Conservation (phyloP, 2,113 vertebrate species). For the Myrmophylax atrothorax region DNA sequence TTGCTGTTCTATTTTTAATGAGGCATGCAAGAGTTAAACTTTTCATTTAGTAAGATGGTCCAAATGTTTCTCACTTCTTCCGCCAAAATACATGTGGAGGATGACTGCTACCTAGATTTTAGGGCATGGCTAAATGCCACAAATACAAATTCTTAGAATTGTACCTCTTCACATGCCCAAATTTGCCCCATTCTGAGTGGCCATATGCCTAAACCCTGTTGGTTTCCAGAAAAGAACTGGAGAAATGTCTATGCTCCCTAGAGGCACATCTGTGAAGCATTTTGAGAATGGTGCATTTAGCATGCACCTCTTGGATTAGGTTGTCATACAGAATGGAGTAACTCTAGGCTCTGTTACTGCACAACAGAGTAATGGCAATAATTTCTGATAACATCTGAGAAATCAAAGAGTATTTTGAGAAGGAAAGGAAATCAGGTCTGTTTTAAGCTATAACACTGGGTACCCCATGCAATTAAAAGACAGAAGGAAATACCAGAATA, state of each 20-base stretch:
- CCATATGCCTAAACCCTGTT: not conserved
- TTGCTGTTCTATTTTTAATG: not conserved
- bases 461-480: not conserved
- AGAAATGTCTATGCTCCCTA: not conserved
- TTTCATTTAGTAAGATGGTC: not conserved
- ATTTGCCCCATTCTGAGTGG: not conserved
- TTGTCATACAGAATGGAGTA: conserved; percentile 8
- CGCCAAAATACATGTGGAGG: not conserved
- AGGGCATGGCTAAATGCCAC: not conserved
- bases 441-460: not conserved
- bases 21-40: not conserved
- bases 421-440: not conserved
- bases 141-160: not conserved
- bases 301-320: not conserved
- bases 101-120: not conserved
- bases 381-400: not conserved
- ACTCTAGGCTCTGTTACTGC: not conserved
- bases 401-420: not conserved
- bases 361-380: not conserved
- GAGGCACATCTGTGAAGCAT: conserved; percentile 9
- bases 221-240: not conserved
- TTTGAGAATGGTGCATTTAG: not conserved
- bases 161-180: not conserved
- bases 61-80: not conserved
- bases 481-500: not conserved